Evolutionary conservation across 2,888 invertebrate genomes (phyloP).

Genomic region (Sceliomorpha sp.): DNA sequence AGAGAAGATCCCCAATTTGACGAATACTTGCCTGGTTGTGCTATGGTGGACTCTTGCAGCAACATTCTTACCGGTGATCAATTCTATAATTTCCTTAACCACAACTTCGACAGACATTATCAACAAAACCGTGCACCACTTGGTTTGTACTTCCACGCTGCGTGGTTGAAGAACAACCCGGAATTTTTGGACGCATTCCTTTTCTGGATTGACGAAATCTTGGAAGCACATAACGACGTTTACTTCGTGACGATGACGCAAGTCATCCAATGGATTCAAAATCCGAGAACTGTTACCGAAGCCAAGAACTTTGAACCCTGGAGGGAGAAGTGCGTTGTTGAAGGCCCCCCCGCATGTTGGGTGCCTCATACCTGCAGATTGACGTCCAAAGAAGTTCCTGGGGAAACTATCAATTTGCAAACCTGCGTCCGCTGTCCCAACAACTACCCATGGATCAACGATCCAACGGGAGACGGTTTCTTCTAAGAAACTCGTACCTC

Average conservation of each 20-base stretch:
- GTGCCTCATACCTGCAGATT: constrained; percentile 95
- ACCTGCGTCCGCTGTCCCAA: constrained; percentile 96
- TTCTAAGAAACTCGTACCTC: constrained; percentile 83
- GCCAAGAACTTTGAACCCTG: constrained; percentile 96
- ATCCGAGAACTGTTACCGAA: constrained; percentile 90
- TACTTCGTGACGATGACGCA: constrained; percentile 98
- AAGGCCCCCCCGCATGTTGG: constrained; percentile 91
- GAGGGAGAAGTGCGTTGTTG: constrained; percentile 96
- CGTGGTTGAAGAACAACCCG: constrained; percentile 95
- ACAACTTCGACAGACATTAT: constrained; percentile 96
- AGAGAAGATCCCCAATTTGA: constrained; percentile 94
- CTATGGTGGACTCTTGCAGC: constrained; percentile 97
- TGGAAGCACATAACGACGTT: constrained; percentile 92
- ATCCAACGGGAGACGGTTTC: constrained; percentile 94
- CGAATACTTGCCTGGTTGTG: constrained; percentile 94
- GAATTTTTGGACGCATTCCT: constrained; percentile 95
- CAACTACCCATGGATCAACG: constrained; percentile 97
- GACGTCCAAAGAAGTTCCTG: constrained; percentile 95
- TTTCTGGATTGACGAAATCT: constrained; percentile 95
- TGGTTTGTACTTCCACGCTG: constrained; percentile 95
- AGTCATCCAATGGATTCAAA: constrained; percentile 97
- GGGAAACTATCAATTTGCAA: constrained; percentile 95
- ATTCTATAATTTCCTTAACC: constrained; percentile 96
- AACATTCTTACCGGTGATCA: constrained; percentile 95
- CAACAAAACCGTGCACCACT: constrained; percentile 93